A percentile compares a stretch with the other conserved stretches of the same genome.
phyloP scores from a whole-genome alignment of 2,797 vertebrate species.

The Yasuhikotakia modesta region DNA sequence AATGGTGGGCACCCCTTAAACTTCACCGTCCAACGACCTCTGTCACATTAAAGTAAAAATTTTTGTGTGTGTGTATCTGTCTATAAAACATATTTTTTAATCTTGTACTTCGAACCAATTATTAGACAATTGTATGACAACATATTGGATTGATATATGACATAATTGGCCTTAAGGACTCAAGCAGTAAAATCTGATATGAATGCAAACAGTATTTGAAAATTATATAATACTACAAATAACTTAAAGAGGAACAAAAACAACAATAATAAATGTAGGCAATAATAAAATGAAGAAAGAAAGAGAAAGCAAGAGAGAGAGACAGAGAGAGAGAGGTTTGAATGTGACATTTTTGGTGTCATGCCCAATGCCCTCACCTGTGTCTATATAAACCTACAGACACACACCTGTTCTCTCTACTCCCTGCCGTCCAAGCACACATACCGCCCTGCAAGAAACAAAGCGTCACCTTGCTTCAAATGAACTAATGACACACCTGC shows the following conservation, averaged over 20 bases:
- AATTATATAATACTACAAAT: too few relatives aligned
- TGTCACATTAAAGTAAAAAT: slow-evolving; percentile 12
- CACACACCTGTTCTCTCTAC: slow-evolving; percentile 20
- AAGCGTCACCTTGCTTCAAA: slow-evolving; percentile 35
- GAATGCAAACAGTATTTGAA: too few relatives aligned
- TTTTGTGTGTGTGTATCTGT: slow-evolving; percentile 5
- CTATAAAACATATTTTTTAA: not conserved
- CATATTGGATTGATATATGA: too few relatives aligned
- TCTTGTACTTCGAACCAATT: not conserved
- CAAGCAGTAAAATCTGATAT: too few relatives aligned
- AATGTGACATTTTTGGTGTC: slow-evolving; percentile 25
- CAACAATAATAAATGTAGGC: too few relatives aligned
- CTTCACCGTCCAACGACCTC: slow-evolving; percentile 37
- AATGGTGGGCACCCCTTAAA: slow-evolving; percentile 23
- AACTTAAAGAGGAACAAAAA: too few relatives aligned
- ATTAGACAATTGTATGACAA: too few relatives aligned
- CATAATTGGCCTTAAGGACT: too few relatives aligned
- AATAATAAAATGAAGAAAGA: too few relatives aligned
- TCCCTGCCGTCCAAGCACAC: slow-evolving; percentile 35
- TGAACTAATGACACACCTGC: slow-evolving; percentile 31
- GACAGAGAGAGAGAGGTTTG: not conserved
- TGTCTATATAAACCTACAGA: slow-evolving; percentile 17
- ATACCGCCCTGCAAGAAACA: slow-evolving; percentile 42
- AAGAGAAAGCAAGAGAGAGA: not conserved
- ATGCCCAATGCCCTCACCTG: slow-evolving; percentile 38